These are phyloP conservation scores for Idaea straminata DNA, from an alignment of 2,888 invertebrate genomes.

Conservation along the genomic window DNA sequence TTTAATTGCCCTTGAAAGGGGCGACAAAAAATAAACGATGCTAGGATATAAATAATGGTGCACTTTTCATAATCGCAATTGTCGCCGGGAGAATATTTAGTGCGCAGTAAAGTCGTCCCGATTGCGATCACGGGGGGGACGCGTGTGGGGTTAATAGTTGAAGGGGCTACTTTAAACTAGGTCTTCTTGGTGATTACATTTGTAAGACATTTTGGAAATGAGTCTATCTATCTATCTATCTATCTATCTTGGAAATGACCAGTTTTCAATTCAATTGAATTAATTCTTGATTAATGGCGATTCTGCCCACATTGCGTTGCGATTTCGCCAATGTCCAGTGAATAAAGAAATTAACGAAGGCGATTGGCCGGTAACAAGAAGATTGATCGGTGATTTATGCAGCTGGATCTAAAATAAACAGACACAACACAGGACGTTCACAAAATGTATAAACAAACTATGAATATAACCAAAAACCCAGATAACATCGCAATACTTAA, in stretches of 20 bases:
- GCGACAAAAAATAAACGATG: conserved; percentile 77
- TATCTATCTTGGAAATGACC: background rate
- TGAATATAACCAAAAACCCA: no score
- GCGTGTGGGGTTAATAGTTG: conserved; percentile 57
- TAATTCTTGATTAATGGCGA: no score
- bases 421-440: no score
- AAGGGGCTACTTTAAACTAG: conserved; percentile 37
- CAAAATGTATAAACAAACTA: no score
- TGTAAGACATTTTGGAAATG: background rate
- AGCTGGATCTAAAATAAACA: no score
- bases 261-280: background rate
- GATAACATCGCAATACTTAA: no score
- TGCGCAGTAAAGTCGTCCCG: conserved; percentile 72
- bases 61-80: conserved; percentile 81
- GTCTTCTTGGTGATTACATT: background rate
- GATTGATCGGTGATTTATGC: no score
- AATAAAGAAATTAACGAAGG: no score
- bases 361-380: no score
- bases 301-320: no score
- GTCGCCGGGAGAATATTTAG: conserved; percentile 80
- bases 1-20: conserved; percentile 81
- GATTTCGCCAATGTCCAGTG: no score
- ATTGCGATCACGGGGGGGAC: conserved; percentile 49
- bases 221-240: no score
- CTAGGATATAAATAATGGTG: conserved; percentile 76